These are phyloP conservation scores for Osmerus mordax DNA, from an alignment of 2,113 vertebrate species.

Conservation along the genomic window DNA sequence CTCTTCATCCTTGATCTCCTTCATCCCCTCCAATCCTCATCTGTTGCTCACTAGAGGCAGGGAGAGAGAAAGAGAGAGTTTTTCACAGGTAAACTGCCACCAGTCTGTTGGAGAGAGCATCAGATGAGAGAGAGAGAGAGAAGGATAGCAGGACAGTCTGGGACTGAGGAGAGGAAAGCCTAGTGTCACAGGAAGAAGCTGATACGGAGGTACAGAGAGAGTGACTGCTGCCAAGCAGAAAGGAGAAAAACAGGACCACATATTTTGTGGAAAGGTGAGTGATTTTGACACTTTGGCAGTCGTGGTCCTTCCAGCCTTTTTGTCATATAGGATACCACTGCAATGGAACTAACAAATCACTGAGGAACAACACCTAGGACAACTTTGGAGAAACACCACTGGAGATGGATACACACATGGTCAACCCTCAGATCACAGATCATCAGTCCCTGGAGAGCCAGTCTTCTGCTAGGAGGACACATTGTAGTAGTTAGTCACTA, in stretches of 20 bases:
- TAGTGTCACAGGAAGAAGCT: constrained; percentile 9
- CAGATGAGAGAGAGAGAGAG: constrained; percentile 36
- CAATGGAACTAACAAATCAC: background rate
- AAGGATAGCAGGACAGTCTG: constrained; percentile 26
- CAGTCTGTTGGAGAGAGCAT: constrained; percentile 57
- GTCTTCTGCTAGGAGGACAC: too few species aligned
- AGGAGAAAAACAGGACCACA: constrained; percentile 8
- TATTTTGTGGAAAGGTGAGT: constrained; percentile 58
- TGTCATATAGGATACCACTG: background rate
- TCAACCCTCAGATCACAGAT: too few species aligned
- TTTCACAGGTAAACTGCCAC: constrained; percentile 56
- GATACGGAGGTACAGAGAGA: constrained; percentile 28
- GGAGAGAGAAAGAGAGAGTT: constrained; percentile 60
- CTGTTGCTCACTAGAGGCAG: constrained; percentile 58
- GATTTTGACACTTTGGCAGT: background rate
- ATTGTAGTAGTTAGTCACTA: too few species aligned
- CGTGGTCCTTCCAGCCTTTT: background rate
- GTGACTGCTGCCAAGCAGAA: constrained; percentile 32
- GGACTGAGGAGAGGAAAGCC: constrained; percentile 42
- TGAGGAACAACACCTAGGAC: background rate
- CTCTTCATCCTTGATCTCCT: constrained; percentile 78
- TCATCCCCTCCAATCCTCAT: constrained; percentile 77
- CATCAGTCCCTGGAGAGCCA: too few species aligned
- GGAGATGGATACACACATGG: background rate
- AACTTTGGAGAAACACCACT: background rate